Evolutionary conservation across 2,888 invertebrate genomes (phyloP).

Genomic region (Mycalesis mineus): DNA sequence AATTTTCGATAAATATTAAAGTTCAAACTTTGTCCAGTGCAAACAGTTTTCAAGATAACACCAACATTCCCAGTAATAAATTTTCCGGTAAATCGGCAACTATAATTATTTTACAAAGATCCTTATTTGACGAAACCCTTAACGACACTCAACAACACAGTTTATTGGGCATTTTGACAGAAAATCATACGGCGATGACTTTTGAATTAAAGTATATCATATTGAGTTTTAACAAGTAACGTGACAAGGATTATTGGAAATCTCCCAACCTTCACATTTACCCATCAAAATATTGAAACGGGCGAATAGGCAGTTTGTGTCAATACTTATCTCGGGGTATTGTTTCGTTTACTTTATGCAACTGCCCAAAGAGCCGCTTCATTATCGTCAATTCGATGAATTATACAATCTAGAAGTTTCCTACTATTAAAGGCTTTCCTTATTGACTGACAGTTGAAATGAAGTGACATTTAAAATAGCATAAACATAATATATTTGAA

Average conservation of each 20-base stretch:
- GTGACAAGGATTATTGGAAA: slow-evolving; percentile 17
- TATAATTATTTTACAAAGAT: slow-evolving; percentile 35
- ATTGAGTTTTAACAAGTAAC: slow-evolving; percentile 15
- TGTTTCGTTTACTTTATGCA: neutral
- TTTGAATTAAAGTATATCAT: slow-evolving; percentile 33
- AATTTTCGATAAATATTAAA: too few relatives aligned
- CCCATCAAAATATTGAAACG: neutral
- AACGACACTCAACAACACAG: slow-evolving; percentile 37
- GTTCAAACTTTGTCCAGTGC: too few relatives aligned
- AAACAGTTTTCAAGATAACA: too few relatives aligned
- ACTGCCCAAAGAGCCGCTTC: neutral
- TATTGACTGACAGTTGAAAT: neutral
- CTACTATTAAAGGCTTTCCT: neutral
- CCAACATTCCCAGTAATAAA: neutral
- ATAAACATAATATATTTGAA: too few relatives aligned
- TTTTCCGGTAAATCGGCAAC: slow-evolving; percentile 17
- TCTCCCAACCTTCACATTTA: slow-evolving; percentile 24
- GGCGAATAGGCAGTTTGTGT: neutral
- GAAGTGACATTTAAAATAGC: too few relatives aligned
- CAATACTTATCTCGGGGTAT: slow-evolving; percentile 1
- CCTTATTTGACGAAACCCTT: slow-evolving; percentile 32
- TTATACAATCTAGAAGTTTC: neutral
- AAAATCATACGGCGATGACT: slow-evolving; percentile 33
- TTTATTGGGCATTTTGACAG: slow-evolving; percentile 40
- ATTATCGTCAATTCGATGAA: slow-evolving; percentile 1